Evolutionary conservation across 2,888 invertebrate genomes (phyloP).

Genomic region (Mechanitis messenoides): DNA sequence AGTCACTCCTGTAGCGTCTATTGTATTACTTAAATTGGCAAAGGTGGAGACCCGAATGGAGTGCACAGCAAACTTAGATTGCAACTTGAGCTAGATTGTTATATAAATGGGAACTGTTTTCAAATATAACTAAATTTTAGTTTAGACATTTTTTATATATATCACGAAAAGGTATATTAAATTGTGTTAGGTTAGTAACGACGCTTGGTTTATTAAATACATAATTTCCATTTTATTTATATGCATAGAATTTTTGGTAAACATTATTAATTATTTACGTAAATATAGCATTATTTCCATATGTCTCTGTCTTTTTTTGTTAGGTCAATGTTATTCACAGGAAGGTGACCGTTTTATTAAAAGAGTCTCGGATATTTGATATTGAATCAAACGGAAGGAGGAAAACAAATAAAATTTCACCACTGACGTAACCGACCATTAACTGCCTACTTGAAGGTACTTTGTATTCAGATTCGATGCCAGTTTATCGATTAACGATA

Average conservation of each 20-base stretch:
- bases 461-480: constrained; percentile 51
- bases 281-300: too few relatives aligned
- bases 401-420: constrained; percentile 21
- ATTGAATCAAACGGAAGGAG: constrained; percentile 7
- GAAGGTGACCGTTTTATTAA: background rate
- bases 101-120: constrained; percentile 39
- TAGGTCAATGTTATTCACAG: background rate
- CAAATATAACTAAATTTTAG: constrained; percentile 25
- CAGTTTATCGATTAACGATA: constrained; percentile 57
- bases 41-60: constrained; percentile 38
- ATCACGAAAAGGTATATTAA: too few relatives aligned
- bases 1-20: constrained; percentile 27
- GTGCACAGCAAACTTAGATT: constrained; percentile 51
- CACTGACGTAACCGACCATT: constrained; percentile 27
- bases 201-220: too few relatives aligned
- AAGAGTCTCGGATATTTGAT: background rate
- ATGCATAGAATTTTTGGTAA: too few relatives aligned
- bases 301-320: too few relatives aligned
- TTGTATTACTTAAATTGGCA: constrained; percentile 42
- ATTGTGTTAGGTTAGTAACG: too few relatives aligned
- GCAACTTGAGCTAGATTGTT: constrained; percentile 39
- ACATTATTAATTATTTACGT: too few relatives aligned
- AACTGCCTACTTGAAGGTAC: constrained; percentile 43
- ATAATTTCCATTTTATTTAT: too few relatives aligned
- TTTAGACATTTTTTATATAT: background rate